Evolutionary conservation across 2,888 invertebrate genomes (phyloP).

Genomic region (Ferrisia virgata): DNA sequence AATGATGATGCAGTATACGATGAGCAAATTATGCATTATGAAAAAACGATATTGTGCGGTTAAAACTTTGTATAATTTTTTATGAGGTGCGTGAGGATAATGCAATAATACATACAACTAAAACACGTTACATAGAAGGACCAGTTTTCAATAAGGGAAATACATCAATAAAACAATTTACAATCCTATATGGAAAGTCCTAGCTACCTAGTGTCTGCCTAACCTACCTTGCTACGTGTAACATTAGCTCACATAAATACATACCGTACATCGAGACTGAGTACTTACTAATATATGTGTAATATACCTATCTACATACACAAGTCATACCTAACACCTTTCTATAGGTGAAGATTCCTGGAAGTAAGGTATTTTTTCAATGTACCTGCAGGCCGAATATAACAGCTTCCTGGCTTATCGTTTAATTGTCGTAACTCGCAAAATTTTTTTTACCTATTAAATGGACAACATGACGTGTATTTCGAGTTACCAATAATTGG

Average conservation of each 20-base stretch:
- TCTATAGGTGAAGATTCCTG: constrained; percentile 2
- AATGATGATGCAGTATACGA: constrained; percentile 24
- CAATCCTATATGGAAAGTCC: too few species aligned
- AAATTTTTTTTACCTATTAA: background rate
- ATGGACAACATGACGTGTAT: background rate
- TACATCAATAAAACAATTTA: constrained; percentile 32
- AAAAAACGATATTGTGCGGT: background rate
- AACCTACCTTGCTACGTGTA: too few species aligned
- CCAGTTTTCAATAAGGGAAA: constrained; percentile 5
- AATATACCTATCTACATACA: background rate
- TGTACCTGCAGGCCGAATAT: background rate
- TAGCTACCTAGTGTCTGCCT: too few species aligned
- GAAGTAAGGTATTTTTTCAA: background rate
- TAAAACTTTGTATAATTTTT: background rate
- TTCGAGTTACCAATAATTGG: constrained; percentile 27
- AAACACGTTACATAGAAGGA: background rate
- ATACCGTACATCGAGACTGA: background rate
- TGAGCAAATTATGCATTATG: background rate
- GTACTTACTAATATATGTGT: background rate
- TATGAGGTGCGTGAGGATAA: background rate
- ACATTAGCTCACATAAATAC: background rate
- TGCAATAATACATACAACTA: background rate
- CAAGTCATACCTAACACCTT: constrained; percentile 8
- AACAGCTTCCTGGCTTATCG: constrained; percentile 20
- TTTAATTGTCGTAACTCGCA: constrained; percentile 15